A percentile compares a stretch with the other conserved stretches of the same genome.
phyloP scores from a whole-genome alignment of 2,888 invertebrate genomes.

The Chydorus sphaericus region DNA sequence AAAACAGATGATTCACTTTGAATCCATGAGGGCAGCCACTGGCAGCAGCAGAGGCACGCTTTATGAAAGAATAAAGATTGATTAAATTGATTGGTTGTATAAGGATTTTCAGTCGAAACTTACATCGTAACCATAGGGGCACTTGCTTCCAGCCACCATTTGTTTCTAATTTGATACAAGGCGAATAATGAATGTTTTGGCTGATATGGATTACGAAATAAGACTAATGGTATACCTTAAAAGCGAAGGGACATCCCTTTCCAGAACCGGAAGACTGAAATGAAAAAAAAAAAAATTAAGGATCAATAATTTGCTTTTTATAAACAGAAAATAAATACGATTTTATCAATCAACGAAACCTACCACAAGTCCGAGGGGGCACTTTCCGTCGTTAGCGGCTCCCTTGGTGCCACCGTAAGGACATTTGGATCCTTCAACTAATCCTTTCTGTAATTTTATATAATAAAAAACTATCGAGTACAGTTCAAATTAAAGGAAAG shows the following conservation, averaged over 20 bases:
- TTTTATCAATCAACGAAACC: neutral
- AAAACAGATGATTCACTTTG: too few species aligned
- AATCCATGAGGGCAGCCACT: neutral
- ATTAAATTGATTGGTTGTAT: neutral
- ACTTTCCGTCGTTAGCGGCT: neutral
- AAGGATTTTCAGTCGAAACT: neutral
- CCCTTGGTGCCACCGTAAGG: neutral
- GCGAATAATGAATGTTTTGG: too few species aligned
- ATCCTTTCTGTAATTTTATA: neutral
- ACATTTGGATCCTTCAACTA: neutral
- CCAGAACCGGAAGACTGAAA: neutral
- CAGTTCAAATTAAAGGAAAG: neutral
- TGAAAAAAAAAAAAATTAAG: neutral
- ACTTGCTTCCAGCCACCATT: neutral
- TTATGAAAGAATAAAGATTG: neutral
- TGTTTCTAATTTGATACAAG: neutral
- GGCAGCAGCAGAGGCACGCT: neutral
- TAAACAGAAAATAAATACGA: neutral
- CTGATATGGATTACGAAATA: neutral
- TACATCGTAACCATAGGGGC: conserved; percentile 1
- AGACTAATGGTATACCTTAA: neutral
- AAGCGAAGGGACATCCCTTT: neutral
- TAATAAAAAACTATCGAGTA: neutral
- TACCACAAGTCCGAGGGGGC: neutral
- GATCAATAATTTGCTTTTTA: neutral